A percentile compares a stretch with the other conserved stretches of the same genome.
phyloP scores from a whole-genome alignment of 1,140 invertebrate genomes.

The Notospermus geniculatus region DNA sequence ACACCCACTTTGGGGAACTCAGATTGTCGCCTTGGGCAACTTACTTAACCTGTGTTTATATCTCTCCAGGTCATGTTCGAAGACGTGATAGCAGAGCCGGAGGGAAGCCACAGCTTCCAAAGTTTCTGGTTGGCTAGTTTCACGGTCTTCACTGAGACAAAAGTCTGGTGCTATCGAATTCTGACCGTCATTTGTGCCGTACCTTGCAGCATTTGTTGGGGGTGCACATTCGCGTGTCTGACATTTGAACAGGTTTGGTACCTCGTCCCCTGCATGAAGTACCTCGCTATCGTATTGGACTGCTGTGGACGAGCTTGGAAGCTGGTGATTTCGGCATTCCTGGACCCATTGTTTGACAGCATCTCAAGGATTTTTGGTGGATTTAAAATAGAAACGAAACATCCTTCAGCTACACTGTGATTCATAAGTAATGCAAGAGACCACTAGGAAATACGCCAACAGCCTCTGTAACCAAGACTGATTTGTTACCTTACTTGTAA shows the following conservation, averaged over 20 bases:
- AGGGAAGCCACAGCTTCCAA: slow-evolving; percentile 68
- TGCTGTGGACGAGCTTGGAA: slow-evolving; percentile 17
- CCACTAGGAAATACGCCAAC: too few relatives aligned
- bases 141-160: slow-evolving; percentile 65
- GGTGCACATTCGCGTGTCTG: slow-evolving; percentile 24
- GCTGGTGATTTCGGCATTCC: slow-evolving; percentile 13
- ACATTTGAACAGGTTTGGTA: slow-evolving; percentile 23
- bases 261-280: slow-evolving; percentile 16
- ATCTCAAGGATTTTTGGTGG: slow-evolving; percentile 21
- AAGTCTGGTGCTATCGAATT: slow-evolving; percentile 68
- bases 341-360: slow-evolving; percentile 22
- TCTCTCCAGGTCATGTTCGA: slow-evolving; percentile 67
- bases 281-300: slow-evolving; percentile 13
- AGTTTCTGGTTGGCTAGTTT: slow-evolving; percentile 69
- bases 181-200: slow-evolving; percentile 45
- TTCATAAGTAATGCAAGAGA: too few relatives aligned
- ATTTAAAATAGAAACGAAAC: slow-evolving; percentile 14
- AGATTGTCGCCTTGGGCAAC: not conserved
- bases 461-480: too few relatives aligned
- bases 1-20: not conserved
- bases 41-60: not conserved
- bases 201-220: slow-evolving; percentile 25
- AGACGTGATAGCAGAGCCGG: slow-evolving; percentile 73
- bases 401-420: not conserved
- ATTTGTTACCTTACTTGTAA: too few relatives aligned